These are phyloP conservation scores for Cecidostiba fungosa DNA, from an alignment of 2,888 invertebrate genomes.

Conservation along the genomic window DNA sequence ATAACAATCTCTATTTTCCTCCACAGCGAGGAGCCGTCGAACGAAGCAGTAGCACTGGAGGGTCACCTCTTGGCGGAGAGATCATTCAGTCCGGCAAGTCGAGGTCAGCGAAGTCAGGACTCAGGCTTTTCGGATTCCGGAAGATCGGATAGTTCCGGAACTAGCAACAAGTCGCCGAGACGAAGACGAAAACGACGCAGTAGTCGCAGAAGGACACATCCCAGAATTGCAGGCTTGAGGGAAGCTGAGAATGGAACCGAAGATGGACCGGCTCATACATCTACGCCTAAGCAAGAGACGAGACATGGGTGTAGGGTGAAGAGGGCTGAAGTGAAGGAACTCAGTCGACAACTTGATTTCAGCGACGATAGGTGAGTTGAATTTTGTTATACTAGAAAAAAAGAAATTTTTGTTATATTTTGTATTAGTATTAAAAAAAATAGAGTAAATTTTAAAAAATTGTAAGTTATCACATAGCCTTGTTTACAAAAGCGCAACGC, in stretches of 20 bases:
- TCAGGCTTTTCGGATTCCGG: slow-evolving; percentile 92
- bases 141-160: slow-evolving; percentile 80
- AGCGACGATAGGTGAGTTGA: slow-evolving; percentile 26
- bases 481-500: no score
- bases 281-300: slow-evolving; percentile 49
- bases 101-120: slow-evolving; percentile 86
- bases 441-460: not conserved
- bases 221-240: slow-evolving; percentile 40
- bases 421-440: no score
- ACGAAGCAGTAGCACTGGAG: not conserved
- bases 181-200: slow-evolving; percentile 58
- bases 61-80: slow-evolving; percentile 19
- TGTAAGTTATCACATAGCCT: not conserved
- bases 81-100: slow-evolving; percentile 66
- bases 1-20: not conserved
- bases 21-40: not conserved
- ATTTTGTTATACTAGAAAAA: no score
- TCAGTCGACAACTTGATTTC: slow-evolving; percentile 33
- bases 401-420: no score
- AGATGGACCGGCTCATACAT: slow-evolving; percentile 53
- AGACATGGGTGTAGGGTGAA: not conserved
- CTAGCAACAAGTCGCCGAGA: slow-evolving; percentile 26
- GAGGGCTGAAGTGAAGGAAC: not conserved
- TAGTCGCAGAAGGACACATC: slow-evolving; percentile 58
- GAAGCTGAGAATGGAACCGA: not conserved